phyloP scores from a whole-genome alignment of 2,888 invertebrate genomes.

The Phyllotreta striolata region DNA sequence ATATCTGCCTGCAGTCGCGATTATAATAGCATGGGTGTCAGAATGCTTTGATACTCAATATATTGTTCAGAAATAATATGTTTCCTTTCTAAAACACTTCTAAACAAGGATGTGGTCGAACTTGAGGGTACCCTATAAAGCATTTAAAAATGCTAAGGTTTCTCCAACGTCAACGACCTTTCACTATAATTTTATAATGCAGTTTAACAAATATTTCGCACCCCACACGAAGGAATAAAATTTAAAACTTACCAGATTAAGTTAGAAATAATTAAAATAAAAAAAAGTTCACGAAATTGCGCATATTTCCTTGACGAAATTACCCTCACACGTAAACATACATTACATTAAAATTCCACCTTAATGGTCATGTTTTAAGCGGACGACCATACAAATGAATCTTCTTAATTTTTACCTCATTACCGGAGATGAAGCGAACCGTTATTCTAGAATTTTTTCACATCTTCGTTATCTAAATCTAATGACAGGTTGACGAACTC shows the following conservation, averaged over 20 bases:
- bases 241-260: too few species aligned
- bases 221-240: too few species aligned
- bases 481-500: conserved; percentile 44
- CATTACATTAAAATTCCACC: conserved; percentile 4
- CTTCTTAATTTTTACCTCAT: conserved; percentile 19
- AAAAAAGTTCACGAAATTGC: too few species aligned
- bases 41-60: conserved; percentile 11
- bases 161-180: conserved; percentile 7
- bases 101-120: conserved; percentile 21
- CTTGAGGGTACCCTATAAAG: conserved; percentile 15
- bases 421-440: conserved; percentile 15
- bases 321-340: too few species aligned
- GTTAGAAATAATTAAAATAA: too few species aligned
- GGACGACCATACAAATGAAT: conserved; percentile 3
- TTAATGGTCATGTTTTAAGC: conserved; percentile 10
- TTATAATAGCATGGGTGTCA: too few species aligned
- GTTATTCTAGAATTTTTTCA: conserved; percentile 28
- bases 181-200: too few species aligned
- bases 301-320: too few species aligned
- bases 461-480: conserved; percentile 42
- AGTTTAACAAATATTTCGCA: too few species aligned
- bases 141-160: conserved; percentile 13
- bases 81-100: conserved; percentile 18
- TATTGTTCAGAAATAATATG: conserved; percentile 10
- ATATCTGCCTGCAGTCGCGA: too few species aligned